Evolutionary conservation across 2,797 vertebrate genomes (phyloP).

Genomic region (Catostomus latipinnis): DNA sequence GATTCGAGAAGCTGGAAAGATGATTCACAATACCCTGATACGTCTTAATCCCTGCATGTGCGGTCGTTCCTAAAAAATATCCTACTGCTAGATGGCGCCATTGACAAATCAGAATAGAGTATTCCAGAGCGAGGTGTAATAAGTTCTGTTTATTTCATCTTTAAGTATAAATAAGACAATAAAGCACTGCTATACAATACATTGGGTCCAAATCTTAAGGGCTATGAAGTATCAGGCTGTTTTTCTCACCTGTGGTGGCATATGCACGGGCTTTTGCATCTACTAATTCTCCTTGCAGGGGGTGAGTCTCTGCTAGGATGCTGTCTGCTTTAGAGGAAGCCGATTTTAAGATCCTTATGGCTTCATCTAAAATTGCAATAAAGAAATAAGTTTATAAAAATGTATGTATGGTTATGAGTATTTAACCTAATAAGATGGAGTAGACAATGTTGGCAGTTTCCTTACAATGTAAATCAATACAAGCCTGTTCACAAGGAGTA

Average conservation of each 20-base stretch:
- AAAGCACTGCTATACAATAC: not conserved
- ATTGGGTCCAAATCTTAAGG: not conserved
- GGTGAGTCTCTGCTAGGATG: conserved; percentile 82
- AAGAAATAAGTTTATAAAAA: not conserved
- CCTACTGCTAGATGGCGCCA: too few species aligned
- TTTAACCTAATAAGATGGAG: too few species aligned
- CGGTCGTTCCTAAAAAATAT: too few species aligned
- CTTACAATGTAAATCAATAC: too few species aligned
- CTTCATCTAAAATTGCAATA: conserved; percentile 73
- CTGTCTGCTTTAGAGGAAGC: conserved; percentile 69
- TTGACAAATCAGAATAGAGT: too few species aligned
- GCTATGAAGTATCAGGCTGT: not conserved
- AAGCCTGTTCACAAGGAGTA: too few species aligned
- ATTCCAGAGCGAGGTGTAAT: too few species aligned
- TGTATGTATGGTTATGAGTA: not conserved
- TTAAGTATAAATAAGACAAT: not conserved
- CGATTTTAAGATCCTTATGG: conserved; percentile 74
- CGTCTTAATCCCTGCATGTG: too few species aligned
- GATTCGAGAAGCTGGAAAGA: too few species aligned
- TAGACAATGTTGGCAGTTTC: too few species aligned
- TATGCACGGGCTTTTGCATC: conserved; percentile 86
- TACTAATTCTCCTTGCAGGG: conserved; percentile 83
- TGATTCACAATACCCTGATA: too few species aligned
- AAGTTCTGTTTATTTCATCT: not conserved
- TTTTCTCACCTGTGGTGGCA: conserved; percentile 82